Evolutionary conservation across 2,888 invertebrate species (phyloP).

Genomic region (Xylocampa areola): DNA sequence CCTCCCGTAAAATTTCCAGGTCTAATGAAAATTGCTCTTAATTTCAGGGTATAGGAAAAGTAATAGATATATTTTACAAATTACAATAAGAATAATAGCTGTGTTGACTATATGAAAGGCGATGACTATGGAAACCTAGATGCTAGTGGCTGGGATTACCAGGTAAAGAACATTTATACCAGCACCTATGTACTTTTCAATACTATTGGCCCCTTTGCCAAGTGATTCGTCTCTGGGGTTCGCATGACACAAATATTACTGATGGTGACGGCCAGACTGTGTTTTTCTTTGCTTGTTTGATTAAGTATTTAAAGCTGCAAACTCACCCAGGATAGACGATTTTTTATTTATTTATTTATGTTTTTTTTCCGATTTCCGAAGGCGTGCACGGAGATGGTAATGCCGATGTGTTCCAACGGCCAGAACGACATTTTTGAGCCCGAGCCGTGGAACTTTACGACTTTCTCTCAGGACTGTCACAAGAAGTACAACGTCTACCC

Average conservation of each 20-base stretch:
- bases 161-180: slow-evolving; percentile 85
- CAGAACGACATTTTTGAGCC: slow-evolving; percentile 95
- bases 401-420: slow-evolving; percentile 96
- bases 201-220: too few species aligned
- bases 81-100: slow-evolving; percentile 92
- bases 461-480: slow-evolving; percentile 92
- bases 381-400: slow-evolving; percentile 98
- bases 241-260: too few species aligned
- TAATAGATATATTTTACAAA: slow-evolving; percentile 94
- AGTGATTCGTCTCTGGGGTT: too few species aligned
- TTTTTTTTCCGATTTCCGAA: slow-evolving; percentile 74
- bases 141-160: slow-evolving; percentile 94
- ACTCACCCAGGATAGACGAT: too few species aligned
- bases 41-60: slow-evolving; percentile 91
- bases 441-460: slow-evolving; percentile 92
- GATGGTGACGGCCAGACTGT: too few species aligned
- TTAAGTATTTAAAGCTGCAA: too few species aligned
- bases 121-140: slow-evolving; percentile 90
- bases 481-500: slow-evolving; percentile 92
- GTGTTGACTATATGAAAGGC: slow-evolving; percentile 90
- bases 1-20: too few species aligned
- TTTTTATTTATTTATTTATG: too few species aligned
- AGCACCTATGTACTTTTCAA: background rate
- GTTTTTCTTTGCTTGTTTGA: too few species aligned
- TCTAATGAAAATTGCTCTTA: slow-evolving; percentile 2